Conservation (phyloP, 2,113 vertebrate species). For the Grammomys dolichurus region DNA sequence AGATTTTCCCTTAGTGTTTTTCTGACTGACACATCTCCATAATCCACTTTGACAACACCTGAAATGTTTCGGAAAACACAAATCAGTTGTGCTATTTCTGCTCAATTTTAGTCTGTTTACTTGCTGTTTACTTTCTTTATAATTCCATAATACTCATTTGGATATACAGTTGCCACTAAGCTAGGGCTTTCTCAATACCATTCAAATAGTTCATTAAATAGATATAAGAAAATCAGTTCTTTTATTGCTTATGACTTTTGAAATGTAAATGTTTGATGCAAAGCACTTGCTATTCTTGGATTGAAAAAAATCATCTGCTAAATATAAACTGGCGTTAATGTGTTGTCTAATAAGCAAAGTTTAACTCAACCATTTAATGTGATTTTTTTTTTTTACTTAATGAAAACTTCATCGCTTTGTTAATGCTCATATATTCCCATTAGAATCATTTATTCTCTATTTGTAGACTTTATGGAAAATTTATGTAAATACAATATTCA, state of each 20-base stretch:
- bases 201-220: slow-evolving; percentile 55
- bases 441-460: background rate
- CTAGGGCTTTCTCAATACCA: background rate
- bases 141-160: background rate
- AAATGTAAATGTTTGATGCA: slow-evolving; percentile 35
- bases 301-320: slow-evolving; percentile 38
- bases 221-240: background rate
- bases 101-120: background rate
- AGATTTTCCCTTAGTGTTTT: slow-evolving; percentile 93
- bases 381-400: slow-evolving; percentile 19
- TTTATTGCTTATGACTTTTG: slow-evolving; percentile 14
- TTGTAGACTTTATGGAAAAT: slow-evolving; percentile 45
- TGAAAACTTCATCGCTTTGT: slow-evolving; percentile 49
- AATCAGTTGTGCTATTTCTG: slow-evolving; percentile 59
- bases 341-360: slow-evolving; percentile 54
- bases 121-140: background rate
- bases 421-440: background rate
- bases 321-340: slow-evolving; percentile 38
- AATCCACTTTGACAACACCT: slow-evolving; percentile 98
- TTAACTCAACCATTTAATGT: slow-evolving; percentile 17
- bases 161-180: background rate
- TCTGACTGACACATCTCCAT: slow-evolving; percentile 94
- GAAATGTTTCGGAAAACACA: slow-evolving; percentile 71
- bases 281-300: background rate
- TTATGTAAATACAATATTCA: slow-evolving; percentile 33